Conservation (phyloP, 2,113 vertebrate species). For the Chlorodrepanis virens region DNA sequence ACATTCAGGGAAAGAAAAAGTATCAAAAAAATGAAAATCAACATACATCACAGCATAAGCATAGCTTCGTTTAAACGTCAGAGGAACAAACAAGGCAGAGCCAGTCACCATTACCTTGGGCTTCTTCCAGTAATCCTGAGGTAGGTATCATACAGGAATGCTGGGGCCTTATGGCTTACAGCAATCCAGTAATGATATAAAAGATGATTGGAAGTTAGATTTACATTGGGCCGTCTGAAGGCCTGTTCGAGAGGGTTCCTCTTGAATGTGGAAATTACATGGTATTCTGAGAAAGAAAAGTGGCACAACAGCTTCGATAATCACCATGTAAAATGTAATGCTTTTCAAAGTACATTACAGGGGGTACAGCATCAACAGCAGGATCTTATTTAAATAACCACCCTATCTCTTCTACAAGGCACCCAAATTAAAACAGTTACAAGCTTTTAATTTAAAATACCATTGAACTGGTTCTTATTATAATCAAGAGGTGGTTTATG, state of each 20-base stretch:
- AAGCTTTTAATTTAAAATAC: not conserved
- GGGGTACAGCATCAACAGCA: slow-evolving; percentile 42
- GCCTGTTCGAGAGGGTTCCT: slow-evolving; percentile 99
- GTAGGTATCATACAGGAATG: slow-evolving; percentile 99
- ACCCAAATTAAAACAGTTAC: not conserved
- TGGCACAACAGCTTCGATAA: slow-evolving; percentile 79
- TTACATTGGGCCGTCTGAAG: slow-evolving; percentile 99
- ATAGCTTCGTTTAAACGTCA: slow-evolving; percentile 68
- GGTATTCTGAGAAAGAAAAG: slow-evolving; percentile 98
- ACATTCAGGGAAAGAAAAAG: slow-evolving; percentile 18
- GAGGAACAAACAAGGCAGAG: slow-evolving; percentile 78
- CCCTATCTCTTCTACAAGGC: not conserved
- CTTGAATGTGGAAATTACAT: slow-evolving; percentile 99
- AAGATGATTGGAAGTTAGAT: slow-evolving; percentile 99
- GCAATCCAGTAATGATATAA: slow-evolving; percentile 99
- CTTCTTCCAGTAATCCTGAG: slow-evolving; percentile 99
- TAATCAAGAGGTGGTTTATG: not conserved
- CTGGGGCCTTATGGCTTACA: slow-evolving; percentile 99
- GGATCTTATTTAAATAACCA: not conserved
- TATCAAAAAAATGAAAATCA: not conserved
- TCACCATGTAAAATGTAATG: slow-evolving; percentile 72
- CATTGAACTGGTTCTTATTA: not conserved
- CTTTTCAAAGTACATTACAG: slow-evolving; percentile 54
- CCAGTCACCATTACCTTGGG: slow-evolving; percentile 94
- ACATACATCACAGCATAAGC: slow-evolving; percentile 49